These are phyloP conservation scores for Peromyscus maniculatus DNA, from an alignment of 2,113 vertebrate species.

Conservation along the genomic window DNA sequence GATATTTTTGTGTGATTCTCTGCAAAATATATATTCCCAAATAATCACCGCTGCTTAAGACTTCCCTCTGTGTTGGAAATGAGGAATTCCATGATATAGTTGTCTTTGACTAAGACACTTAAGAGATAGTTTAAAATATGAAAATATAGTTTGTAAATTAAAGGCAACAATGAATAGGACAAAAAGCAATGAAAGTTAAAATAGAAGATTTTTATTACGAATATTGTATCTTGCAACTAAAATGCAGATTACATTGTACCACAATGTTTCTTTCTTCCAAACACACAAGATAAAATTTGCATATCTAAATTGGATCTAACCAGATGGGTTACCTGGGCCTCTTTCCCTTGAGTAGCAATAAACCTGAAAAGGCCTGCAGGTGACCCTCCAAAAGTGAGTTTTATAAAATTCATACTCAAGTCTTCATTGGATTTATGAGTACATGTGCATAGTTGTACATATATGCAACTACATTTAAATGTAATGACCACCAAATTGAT, in stretches of 20 bases:
- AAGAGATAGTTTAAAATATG: conserved; percentile 75
- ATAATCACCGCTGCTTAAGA: conserved; percentile 57
- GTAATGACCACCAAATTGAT: conserved; percentile 32
- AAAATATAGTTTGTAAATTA: conserved; percentile 64
- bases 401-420: conserved; percentile 75
- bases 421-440: conserved; percentile 62
- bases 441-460: neutral
- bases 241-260: conserved; percentile 86
- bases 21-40: conserved; percentile 53
- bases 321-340: conserved; percentile 86
- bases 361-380: conserved; percentile 83
- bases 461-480: neutral
- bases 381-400: conserved; percentile 82
- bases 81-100: conserved; percentile 34
- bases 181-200: conserved; percentile 72
- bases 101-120: conserved; percentile 49
- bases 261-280: conserved; percentile 88
- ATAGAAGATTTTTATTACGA: conserved; percentile 87
- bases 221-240: conserved; percentile 86
- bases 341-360: conserved; percentile 81
- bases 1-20: conserved; percentile 5
- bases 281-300: conserved; percentile 88
- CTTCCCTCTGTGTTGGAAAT: neutral
- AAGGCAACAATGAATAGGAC: conserved; percentile 64
- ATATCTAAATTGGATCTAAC: conserved; percentile 93